Base-by-base conservation (phyloP, 1,140 invertebrate species). In the Frieseomelitta varia region DNA sequence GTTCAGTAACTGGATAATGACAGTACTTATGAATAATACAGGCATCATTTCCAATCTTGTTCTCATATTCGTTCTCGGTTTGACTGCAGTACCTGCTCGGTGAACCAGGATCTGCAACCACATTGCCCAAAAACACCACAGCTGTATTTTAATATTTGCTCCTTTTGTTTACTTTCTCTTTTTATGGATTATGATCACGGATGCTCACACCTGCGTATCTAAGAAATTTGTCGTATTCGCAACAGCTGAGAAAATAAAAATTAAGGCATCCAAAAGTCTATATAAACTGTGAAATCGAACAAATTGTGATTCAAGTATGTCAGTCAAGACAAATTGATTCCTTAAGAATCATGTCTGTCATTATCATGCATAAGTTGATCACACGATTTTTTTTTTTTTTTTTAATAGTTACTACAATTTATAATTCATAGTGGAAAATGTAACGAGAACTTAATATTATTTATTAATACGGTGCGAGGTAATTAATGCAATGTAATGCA, bases 21-120 rank as follows among this genome's bases (percentile, higher is more conserved):
- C 19, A 15, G 2, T 14, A 17, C 1, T 58, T 27, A 27, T 10
- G 4, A 34, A n/a, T 55, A 58, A 80, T 2, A 21, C 2, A n/a
- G 19, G 21, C 39, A 53, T 61, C 65, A 15, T 39, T 58, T 30
- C 53, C 39, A 30, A 34, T 63, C 39, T 71, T 68, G 27, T 53
- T 21, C 14, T 61, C 69, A 65, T 71, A 15, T 14, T 86, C 81
- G 72, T 77, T 81, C 63, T 79, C 81, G 87, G 81, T 87, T 76
- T 87, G 79, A 88, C 86, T 90, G 91, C 86, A 90, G 74, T 68
- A 90, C 75, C 84, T 88, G 87, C 91, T 91, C 80, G 85, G 82
- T 65, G 85, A 75, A 87, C 85, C 88, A 88, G 73, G 79, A 94
- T 94, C 93, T 94, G 93, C 79, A 94, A 94, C 77, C 81, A 93